Conservation (phyloP, 2,113 vertebrate genomes). For the Jaculus jaculus region DNA sequence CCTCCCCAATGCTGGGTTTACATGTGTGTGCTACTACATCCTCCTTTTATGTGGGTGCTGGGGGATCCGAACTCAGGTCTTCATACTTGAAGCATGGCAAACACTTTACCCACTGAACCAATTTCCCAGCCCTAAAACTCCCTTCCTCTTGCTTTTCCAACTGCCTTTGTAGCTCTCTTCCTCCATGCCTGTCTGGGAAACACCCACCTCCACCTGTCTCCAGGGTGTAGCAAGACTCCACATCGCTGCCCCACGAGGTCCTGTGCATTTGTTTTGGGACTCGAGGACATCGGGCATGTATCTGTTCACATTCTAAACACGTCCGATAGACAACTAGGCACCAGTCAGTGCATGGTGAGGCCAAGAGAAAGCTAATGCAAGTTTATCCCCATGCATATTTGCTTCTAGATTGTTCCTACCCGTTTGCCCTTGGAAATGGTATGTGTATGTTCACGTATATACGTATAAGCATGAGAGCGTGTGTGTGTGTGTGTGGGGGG, state of each 20-base stretch:
- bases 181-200: slow-evolving; percentile 2
- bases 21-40: no score
- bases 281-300: not conserved
- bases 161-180: not conserved
- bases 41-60: no score
- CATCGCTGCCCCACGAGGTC: not conserved
- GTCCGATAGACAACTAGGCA: not conserved
- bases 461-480: not conserved
- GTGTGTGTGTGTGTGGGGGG: rapidly evolving
- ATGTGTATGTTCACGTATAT: rapidly evolving
- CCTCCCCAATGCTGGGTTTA: no score
- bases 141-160: not conserved
- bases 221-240: not conserved
- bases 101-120: no score
- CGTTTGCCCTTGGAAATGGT: not conserved
- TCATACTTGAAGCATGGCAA: no score
- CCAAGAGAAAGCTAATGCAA: not conserved
- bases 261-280: not conserved
- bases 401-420: not conserved
- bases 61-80: no score
- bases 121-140: not conserved
- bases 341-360: not conserved
- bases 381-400: not conserved
- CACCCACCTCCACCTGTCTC: not conserved
- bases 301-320: not conserved